Percentiles rank a stretch among this genome's conserved stretches.
Conservation (phyloP, 2,113 vertebrate species). For the Coturnix japonica region DNA sequence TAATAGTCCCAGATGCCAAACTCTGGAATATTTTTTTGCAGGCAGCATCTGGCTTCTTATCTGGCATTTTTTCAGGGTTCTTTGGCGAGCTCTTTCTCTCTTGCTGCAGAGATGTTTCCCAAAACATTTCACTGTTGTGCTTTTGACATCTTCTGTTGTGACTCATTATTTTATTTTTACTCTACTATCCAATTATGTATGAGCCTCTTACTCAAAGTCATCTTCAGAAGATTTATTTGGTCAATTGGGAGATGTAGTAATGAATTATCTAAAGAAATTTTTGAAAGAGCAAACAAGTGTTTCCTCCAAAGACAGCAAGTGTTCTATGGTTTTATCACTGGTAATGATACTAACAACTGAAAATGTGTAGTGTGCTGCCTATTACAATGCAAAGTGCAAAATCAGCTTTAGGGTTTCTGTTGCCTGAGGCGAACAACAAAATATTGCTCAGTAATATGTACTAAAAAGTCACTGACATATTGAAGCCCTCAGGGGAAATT, state of each 20-base stretch:
- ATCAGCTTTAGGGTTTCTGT: not conserved
- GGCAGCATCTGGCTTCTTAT: slow-evolving; percentile 62
- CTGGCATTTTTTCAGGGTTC: slow-evolving; percentile 25
- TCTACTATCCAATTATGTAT: not conserved
- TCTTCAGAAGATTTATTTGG: not conserved
- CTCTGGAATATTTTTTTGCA: slow-evolving; percentile 60
- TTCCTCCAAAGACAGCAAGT: not conserved
- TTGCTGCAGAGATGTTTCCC: not conserved
- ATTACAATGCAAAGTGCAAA: not conserved
- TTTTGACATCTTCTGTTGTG: not conserved
- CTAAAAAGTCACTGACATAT: not conserved
- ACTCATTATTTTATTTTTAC: not conserved
- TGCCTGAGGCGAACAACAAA: slow-evolving; percentile 8
- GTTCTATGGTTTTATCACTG: not conserved
- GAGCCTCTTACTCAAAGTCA: not conserved
- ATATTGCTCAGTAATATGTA: not conserved
- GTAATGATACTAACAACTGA: not conserved
- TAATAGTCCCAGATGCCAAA: slow-evolving; percentile 69
- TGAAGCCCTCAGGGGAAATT: not conserved
- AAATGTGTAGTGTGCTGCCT: not conserved
- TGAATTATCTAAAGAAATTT: not conserved
- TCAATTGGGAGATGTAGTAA: not conserved
- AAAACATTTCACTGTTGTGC: not conserved
- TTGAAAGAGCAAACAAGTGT: not conserved
- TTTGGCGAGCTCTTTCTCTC: slow-evolving; percentile 33